phyloP scores from a whole-genome alignment of 1,140 invertebrate genomes.

The Parapsyche elsis region DNA sequence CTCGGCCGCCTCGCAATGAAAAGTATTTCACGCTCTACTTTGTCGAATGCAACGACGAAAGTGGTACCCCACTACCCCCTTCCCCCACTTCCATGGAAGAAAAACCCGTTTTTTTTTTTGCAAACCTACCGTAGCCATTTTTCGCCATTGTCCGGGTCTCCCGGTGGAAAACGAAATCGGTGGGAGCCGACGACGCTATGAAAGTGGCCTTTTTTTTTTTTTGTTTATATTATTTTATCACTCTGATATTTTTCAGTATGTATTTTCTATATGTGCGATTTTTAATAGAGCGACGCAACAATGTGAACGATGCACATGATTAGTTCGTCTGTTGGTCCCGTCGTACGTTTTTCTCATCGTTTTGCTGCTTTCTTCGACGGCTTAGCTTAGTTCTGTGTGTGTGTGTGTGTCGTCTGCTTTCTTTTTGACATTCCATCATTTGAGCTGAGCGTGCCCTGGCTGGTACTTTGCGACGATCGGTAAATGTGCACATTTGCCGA shows the following conservation, averaged over 20 bases:
- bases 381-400: too few species aligned
- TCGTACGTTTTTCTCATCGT: too few species aligned
- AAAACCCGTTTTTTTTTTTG: conserved; percentile 23
- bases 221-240: not conserved
- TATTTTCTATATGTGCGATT: not conserved
- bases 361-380: too few species aligned
- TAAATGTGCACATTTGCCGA: too few species aligned
- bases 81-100: not conserved
- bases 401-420: too few species aligned
- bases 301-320: conserved; percentile 8
- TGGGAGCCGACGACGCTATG: conserved; percentile 2
- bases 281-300: not conserved
- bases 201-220: conserved; percentile 9
- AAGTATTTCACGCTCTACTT: conserved; percentile 47
- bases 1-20: conserved; percentile 35
- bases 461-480: too few species aligned
- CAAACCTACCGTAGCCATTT: not conserved
- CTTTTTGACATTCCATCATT: too few species aligned
- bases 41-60: conserved; percentile 27
- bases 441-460: too few species aligned
- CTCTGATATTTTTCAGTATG: not conserved
- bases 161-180: conserved; percentile 32
- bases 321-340: not conserved
- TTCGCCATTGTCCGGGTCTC: not conserved
- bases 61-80: too few species aligned